Conservation (phyloP, 2,113 vertebrate genomes). For the Phycodurus eques region DNA sequence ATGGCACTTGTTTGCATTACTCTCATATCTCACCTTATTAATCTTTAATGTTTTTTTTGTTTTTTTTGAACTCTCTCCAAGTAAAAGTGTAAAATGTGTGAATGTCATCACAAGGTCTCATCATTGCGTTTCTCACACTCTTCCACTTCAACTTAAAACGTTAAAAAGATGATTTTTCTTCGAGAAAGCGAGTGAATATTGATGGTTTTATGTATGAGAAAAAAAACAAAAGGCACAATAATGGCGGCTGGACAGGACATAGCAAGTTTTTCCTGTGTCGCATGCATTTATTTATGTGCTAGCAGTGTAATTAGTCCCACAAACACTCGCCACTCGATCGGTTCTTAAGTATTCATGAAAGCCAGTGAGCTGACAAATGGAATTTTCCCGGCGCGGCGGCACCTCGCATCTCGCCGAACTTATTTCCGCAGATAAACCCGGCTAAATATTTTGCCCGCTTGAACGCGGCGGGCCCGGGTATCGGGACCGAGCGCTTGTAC, state of each 20-base stretch:
- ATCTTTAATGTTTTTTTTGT: slow-evolving; percentile 61
- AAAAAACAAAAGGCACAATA: slow-evolving; percentile 19
- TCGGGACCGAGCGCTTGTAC: slow-evolving; percentile 42
- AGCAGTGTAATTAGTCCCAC: slow-evolving; percentile 78
- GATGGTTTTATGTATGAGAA: slow-evolving; percentile 10
- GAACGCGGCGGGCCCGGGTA: slow-evolving; percentile 53
- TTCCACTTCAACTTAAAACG: neutral
- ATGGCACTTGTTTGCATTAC: slow-evolving; percentile 71
- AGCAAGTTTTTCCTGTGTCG: slow-evolving; percentile 13
- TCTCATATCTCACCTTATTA: slow-evolving; percentile 73
- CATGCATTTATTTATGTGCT: slow-evolving; percentile 70
- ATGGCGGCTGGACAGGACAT: neutral
- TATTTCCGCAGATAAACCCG: slow-evolving; percentile 75
- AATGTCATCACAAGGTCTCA: slow-evolving; percentile 71
- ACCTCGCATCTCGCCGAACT: slow-evolving; percentile 70
- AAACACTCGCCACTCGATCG: slow-evolving; percentile 67
- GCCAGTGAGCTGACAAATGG: slow-evolving; percentile 81
- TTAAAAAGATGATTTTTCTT: slow-evolving; percentile 6
- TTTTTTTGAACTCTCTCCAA: slow-evolving; percentile 6
- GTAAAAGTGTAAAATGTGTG: slow-evolving; percentile 48
- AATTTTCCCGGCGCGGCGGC: slow-evolving; percentile 75
- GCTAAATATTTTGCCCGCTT: slow-evolving; percentile 72
- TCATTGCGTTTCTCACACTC: slow-evolving; percentile 24
- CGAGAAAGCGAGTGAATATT: slow-evolving; percentile 23
- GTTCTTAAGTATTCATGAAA: slow-evolving; percentile 80